Evolutionary conservation across 2,888 invertebrate genomes (phyloP), one percentile per base, ranked within the genome.

Genomic region (Itoplectis maculator): DNA sequence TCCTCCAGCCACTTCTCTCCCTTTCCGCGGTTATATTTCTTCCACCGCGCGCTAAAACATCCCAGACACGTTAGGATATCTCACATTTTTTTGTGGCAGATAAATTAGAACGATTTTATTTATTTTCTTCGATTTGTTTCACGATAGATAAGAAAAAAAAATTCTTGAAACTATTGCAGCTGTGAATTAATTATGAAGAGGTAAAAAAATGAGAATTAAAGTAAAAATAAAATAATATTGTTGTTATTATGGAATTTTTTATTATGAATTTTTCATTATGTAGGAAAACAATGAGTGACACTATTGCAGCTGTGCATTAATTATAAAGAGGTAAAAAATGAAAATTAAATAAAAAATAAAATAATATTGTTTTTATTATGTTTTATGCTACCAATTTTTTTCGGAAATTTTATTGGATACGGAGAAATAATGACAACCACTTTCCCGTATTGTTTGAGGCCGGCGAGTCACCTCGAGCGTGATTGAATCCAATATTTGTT

Each of bases 1-100:
- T n/a, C n/a, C n/a, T 70, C 65, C 3, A 29, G 29, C 5, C 29
- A 5, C 49, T 40, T 51, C 45, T 61, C 40, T 63, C 49, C 20
- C 8, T 49, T 45, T 42, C 35, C 59, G 45, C 37, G 66, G 5
- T 49, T 59, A 72, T 79, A 68, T 73, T 73, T 79, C 49, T 79
- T 66, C 40, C 42, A 56, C 29, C 8, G 3, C 29, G 29, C 56
- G 23, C 29, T 29, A 47, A 37, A 68, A 18, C 49, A 66, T 37
- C 68, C 51, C 29, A 18, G 68, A 51, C 49, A 54, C 69, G 37
- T 54, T 51, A 23, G 18, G n/a, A 13, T 51, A 40, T 69, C 51
- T 49, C 49, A 29, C 15, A 37, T 49, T 35, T 68, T 69, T 51
- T 20, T 51, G 29, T 0, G 13, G 13, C 23, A 11, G 3, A 54